Evolutionary conservation across 2,888 invertebrate genomes (phyloP).

Genomic region (Oligia latruncula): DNA sequence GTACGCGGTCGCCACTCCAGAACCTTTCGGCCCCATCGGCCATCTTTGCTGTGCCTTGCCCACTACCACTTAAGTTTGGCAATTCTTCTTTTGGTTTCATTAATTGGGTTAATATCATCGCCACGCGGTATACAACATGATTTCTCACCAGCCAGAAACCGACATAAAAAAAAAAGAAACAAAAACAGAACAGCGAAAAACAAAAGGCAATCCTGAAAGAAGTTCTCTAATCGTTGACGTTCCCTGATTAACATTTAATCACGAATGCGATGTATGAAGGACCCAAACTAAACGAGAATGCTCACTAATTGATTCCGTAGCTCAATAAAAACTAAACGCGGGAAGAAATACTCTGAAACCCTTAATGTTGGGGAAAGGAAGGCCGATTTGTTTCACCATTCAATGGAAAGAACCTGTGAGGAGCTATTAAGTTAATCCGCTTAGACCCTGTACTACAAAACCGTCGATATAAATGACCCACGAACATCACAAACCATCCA

Average conservation of each 20-base stretch:
- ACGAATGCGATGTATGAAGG: slow-evolving; percentile 53
- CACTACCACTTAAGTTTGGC: neutral
- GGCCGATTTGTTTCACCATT: slow-evolving; percentile 82
- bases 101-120: neutral
- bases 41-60: neutral
- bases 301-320: slow-evolving; percentile 68
- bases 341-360: slow-evolving; percentile 71
- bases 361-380: slow-evolving; percentile 73
- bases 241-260: slow-evolving; percentile 52
- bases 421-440: slow-evolving; percentile 83
- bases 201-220: slow-evolving; percentile 7
- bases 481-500: slow-evolving; percentile 1
- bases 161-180: neutral
- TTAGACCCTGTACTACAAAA: slow-evolving; percentile 59
- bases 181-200: slow-evolving; percentile 14
- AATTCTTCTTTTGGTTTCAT: neutral
- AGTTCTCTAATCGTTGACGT: slow-evolving; percentile 29
- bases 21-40: neutral
- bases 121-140: neutral
- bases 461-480: accelerated
- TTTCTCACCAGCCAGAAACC: neutral
- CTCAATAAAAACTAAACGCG: slow-evolving; percentile 66
- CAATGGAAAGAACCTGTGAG: slow-evolving; percentile 83
- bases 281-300: slow-evolving; percentile 52
- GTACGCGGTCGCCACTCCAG: neutral